Evolutionary conservation across 2,888 invertebrate species (phyloP), one percentile per base, ranked within the genome.

Genomic region (Diogma glabrata): DNA sequence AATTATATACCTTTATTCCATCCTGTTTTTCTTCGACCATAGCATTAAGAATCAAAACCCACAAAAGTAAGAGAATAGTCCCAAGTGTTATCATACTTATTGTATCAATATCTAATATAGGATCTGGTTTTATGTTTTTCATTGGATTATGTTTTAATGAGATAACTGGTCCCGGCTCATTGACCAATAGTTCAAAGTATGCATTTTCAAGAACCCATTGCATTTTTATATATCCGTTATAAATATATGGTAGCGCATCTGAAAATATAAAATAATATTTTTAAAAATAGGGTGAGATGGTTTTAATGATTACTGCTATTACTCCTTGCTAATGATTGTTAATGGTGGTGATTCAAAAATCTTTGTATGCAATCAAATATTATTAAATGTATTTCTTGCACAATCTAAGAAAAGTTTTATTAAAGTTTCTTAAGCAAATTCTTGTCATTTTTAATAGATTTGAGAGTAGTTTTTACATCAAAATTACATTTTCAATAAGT

Each of bases 21-120:
- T 75, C 71, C 56, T 73, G 69, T 59, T 79, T 78, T 60, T 81
- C 80, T 60, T 77, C 76, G 2, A 79, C 76, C 40, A 77, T 67
- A 47, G 75, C 43, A 3, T 20, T 14, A 2, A 43, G 43, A 3
- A 43, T 20, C 9, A 43, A n/a, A 6, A 23, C 20, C n/a, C 20
- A 22, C 7, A 23, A 22, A 3, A 43, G 43, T 23, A 43, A 22
- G n/a, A 43, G 23, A 43, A 22, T 22, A n/a, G 43, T 22, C n/a
- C 20, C 7, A 14, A 43, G 23, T n/a, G 14, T 23, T 22, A 43
- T n/a, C n/a, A 22, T 14, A n/a, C 22, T 8, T n/a, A 43, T 22
- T 14, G 23, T 22, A 14, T 43, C 43, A 22, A 43, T 8, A 22
- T 43, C 22, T 8, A 43, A 5, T 3, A 14, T 14, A 5, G 43